These are phyloP conservation scores for Tetramorium parvispinum DNA, from an alignment of 1,140 invertebrate species.

Conservation along the genomic window DNA sequence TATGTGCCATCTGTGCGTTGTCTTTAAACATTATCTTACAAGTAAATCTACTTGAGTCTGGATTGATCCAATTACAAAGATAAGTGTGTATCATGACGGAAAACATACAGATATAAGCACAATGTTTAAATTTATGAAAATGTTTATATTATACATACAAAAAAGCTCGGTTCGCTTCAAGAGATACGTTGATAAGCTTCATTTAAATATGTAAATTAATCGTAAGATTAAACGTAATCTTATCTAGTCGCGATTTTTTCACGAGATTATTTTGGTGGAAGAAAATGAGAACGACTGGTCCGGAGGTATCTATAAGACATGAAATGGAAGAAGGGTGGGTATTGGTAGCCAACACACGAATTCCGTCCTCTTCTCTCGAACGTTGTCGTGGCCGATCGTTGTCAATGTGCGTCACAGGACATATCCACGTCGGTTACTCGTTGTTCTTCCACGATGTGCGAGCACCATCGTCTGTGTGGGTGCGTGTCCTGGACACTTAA, in stretches of 20 bases:
- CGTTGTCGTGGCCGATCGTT: constrained; percentile 33
- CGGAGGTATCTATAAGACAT: constrained; percentile 73
- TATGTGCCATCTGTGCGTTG: not conserved
- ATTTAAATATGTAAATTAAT: constrained; percentile 3
- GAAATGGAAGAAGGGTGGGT: constrained; percentile 77
- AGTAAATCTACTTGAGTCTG: not conserved
- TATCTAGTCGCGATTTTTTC: constrained; percentile 4
- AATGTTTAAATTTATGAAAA: not conserved
- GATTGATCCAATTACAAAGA: not conserved
- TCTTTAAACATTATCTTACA: not conserved
- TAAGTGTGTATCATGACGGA: not conserved
- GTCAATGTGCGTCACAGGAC: constrained; percentile 55
- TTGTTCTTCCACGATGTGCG: constrained; percentile 46
- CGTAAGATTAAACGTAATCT: not conserved
- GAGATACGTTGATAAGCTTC: not conserved
- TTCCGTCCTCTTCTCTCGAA: constrained; percentile 51
- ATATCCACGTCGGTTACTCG: constrained; percentile 56
- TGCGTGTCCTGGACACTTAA: constrained; percentile 81
- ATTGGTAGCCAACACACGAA: constrained; percentile 75
- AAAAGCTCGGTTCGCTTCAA: not conserved
- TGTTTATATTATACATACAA: not conserved
- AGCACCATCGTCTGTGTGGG: constrained; percentile 27
- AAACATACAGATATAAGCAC: not conserved
- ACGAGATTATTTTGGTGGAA: not conserved
- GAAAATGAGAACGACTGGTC: constrained; percentile 75